Percentiles rank a stretch among this genome's conserved stretches.
Evolutionary conservation across 2,113 vertebrate genomes (phyloP).

Genomic region (Erythrocebus patas): DNA sequence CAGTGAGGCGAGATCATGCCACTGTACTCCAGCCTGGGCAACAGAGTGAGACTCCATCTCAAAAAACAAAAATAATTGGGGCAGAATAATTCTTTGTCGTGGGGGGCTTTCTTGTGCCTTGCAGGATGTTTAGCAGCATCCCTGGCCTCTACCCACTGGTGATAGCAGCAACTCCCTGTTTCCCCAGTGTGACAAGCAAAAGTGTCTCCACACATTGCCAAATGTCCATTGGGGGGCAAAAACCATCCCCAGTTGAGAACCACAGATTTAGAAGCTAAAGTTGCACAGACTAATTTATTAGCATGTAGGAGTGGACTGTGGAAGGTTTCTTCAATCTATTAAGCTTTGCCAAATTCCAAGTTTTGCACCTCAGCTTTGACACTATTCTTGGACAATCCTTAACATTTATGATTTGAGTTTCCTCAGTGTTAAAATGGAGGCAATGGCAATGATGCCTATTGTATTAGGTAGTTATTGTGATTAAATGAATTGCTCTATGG

Average conservation of each 20-base stretch:
- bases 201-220: background rate
- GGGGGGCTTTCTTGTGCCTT: background rate
- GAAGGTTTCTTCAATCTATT: background rate
- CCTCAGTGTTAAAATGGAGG: background rate
- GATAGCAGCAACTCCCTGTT: background rate
- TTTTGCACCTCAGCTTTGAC: constrained; percentile 11
- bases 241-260: background rate
- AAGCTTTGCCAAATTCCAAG: background rate
- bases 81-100: background rate
- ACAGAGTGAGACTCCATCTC: no score
- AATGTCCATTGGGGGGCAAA: background rate
- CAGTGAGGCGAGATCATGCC: no score
- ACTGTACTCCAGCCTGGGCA: no score
- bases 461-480: background rate
- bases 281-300: background rate
- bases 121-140: background rate
- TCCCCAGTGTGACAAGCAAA: background rate
- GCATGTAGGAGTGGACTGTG: background rate
- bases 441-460: background rate
- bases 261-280: background rate
- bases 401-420: background rate
- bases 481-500: background rate
- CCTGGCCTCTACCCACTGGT: background rate
- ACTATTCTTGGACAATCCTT: background rate
- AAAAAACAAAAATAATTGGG: background rate